These are phyloP conservation scores for Spilarctia lutea DNA, from an alignment of 2,888 invertebrate species.

Conservation along the genomic window DNA sequence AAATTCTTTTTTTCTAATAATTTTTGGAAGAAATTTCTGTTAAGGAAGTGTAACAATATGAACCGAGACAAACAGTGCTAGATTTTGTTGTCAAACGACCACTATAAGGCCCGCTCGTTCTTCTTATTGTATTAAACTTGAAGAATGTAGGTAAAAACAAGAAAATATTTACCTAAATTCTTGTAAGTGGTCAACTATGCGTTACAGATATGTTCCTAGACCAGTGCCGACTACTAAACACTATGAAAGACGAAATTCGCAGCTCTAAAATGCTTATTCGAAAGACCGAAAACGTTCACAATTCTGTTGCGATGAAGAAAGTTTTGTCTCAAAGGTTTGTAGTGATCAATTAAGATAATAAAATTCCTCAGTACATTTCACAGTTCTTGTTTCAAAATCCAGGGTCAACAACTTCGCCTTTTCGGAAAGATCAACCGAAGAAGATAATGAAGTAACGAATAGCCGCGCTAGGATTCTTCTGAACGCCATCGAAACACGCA, in stretches of 20 bases:
- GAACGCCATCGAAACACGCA: conserved; percentile 64
- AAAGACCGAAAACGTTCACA: conserved; percentile 53
- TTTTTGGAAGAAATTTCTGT: background rate
- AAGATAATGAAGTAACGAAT: conserved; percentile 35
- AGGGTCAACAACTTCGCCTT: conserved; percentile 39
- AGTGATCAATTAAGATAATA: background rate
- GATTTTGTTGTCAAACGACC: background rate
- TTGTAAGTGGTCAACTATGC: background rate
- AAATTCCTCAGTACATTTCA: background rate
- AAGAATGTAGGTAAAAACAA: background rate
- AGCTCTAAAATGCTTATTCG: conserved; percentile 58
- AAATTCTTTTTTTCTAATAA: background rate
- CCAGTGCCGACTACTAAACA: conserved; percentile 63
- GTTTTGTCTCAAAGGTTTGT: conserved; percentile 53
- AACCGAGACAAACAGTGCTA: background rate
- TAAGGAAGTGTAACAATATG: background rate
- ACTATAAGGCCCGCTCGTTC: background rate
- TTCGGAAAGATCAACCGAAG: conserved; percentile 17
- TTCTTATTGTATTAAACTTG: background rate
- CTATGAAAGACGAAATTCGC: conserved; percentile 66
- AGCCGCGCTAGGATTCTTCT: conserved; percentile 62
- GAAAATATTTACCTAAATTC: background rate
- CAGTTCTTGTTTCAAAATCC: background rate
- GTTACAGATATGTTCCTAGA: conserved; percentile 68
- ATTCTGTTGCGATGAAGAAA: conserved; percentile 58